Percentiles rank a stretch among this genome's conserved stretches.
These are phyloP conservation scores for Agriotes lineatus DNA, from an alignment of 2,888 invertebrate genomes.

Conservation along the genomic window DNA sequence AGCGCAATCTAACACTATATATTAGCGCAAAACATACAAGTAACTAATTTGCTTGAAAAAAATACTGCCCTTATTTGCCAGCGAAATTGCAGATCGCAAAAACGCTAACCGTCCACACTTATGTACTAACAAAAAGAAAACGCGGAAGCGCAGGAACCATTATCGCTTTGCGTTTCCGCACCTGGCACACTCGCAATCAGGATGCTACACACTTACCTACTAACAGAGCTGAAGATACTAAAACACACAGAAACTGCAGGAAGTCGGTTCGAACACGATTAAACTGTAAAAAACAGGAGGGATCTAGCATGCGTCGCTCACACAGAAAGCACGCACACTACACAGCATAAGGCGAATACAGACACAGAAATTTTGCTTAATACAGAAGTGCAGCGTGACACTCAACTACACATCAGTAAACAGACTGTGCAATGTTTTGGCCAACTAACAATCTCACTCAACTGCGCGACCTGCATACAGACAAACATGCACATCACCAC, in stretches of 20 bases:
- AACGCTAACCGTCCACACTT: too few relatives aligned
- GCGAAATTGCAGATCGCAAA: too few relatives aligned
- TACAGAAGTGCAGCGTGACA: slow-evolving; percentile 3
- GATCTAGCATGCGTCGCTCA: background rate
- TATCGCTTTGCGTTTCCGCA: background rate
- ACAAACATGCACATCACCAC: slow-evolving; percentile 68
- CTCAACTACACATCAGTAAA: slow-evolving; percentile 12
- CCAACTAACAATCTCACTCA: slow-evolving; percentile 39
- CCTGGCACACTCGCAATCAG: background rate
- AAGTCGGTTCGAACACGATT: background rate
- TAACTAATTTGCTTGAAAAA: too few relatives aligned
- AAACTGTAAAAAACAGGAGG: background rate
- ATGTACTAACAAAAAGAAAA: too few relatives aligned
- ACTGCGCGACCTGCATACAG: slow-evolving; percentile 65
- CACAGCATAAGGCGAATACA: background rate
- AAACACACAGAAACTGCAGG: background rate
- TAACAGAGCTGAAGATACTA: slow-evolving; percentile 11
- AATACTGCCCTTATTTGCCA: too few relatives aligned
- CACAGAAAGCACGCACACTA: slow-evolving; percentile 3
- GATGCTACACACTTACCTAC: slow-evolving; percentile 1
- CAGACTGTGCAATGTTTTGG: slow-evolving; percentile 24
- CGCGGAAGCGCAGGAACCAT: too few relatives aligned
- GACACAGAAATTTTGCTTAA: slow-evolving; percentile 4
- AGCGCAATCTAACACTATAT: too few relatives aligned
- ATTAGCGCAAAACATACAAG: too few relatives aligned